Percentiles rank a stretch among this genome's conserved stretches.
Conservation (phyloP, 2,113 vertebrate genomes). For the Gasterosteus nipponicus region DNA sequence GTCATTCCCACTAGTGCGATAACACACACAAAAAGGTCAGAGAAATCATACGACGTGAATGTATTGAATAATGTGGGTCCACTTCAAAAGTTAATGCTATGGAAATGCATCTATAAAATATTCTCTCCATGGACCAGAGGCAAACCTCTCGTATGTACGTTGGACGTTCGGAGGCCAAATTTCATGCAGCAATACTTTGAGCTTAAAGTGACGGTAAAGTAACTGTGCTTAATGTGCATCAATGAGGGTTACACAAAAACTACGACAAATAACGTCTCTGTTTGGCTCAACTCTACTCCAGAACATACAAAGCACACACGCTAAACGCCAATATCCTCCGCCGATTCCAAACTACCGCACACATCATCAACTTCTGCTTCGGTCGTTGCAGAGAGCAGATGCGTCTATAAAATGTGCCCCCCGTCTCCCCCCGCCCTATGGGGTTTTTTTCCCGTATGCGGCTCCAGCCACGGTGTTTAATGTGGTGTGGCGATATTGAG, state of each 20-base stretch:
- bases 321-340: constrained; percentile 49
- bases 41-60: constrained; percentile 28
- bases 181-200: background rate
- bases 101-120: constrained; percentile 60
- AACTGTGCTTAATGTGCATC: background rate
- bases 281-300: constrained; percentile 20
- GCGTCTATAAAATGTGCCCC: constrained; percentile 70
- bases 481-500: constrained; percentile 71
- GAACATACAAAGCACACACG: constrained; percentile 40
- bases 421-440: constrained; percentile 67
- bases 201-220: background rate
- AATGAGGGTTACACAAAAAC: background rate
- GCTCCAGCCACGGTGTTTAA: constrained; percentile 71
- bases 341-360: constrained; percentile 30
- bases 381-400: constrained; percentile 68
- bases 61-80: constrained; percentile 42
- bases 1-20: constrained; percentile 33
- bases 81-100: constrained; percentile 55
- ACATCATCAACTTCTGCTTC: constrained; percentile 52
- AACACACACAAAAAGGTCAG: constrained; percentile 47
- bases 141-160: constrained; percentile 6
- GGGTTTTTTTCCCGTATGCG: constrained; percentile 53
- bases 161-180: constrained; percentile 6
- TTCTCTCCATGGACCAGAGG: constrained; percentile 19
- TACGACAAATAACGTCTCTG: background rate